These are phyloP conservation scores for Ctenodactylus gundi DNA, from an alignment of 2,113 vertebrate species.

Conservation along the genomic window DNA sequence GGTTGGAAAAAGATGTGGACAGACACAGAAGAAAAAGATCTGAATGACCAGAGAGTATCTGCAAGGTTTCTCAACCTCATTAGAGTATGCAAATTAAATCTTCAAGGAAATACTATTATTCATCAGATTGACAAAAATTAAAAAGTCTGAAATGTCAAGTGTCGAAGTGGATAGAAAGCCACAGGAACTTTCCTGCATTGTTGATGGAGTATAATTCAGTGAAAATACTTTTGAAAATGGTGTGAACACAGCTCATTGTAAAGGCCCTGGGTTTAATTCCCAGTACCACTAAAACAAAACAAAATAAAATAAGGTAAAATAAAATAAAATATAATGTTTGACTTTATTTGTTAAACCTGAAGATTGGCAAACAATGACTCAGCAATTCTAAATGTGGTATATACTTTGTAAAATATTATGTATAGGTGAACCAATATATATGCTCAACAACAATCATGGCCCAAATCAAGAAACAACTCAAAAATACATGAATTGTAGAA, in stretches of 20 bases:
- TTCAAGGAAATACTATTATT: background rate
- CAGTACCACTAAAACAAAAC: too few relatives aligned
- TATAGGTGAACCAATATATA: background rate
- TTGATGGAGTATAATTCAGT: background rate
- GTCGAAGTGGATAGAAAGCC: background rate
- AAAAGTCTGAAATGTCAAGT: background rate
- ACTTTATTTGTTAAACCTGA: background rate
- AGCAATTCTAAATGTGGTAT: background rate
- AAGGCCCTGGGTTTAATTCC: too few relatives aligned
- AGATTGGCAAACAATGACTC: background rate
- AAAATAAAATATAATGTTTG: too few relatives aligned
- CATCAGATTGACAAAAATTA: background rate
- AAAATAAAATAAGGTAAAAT: too few relatives aligned
- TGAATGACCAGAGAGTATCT: background rate
- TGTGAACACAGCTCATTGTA: too few relatives aligned
- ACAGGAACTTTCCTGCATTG: background rate
- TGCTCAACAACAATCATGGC: background rate
- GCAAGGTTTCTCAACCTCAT: background rate
- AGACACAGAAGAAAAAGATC: background rate
- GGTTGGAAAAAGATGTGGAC: background rate
- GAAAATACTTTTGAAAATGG: background rate
- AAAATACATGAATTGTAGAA: background rate
- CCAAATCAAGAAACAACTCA: background rate
- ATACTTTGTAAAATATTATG: background rate
- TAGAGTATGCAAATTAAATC: background rate